These are phyloP conservation scores for Trachelus iudaicus DNA, from an alignment of 2,888 invertebrate species.

Conservation along the genomic window DNA sequence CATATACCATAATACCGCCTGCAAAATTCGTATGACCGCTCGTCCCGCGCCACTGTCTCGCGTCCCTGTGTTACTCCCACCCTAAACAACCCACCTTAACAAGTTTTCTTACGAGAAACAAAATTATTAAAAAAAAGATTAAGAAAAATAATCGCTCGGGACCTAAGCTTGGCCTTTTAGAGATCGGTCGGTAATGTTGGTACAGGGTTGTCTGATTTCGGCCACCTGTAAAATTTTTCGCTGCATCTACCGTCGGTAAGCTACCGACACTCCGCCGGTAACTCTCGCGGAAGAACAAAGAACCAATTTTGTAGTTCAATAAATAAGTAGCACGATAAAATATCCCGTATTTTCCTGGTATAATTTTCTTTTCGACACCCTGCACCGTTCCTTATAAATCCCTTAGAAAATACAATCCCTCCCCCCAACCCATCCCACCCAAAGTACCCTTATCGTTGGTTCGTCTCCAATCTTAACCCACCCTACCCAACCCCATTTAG, in stretches of 20 bases:
- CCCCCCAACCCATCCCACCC: neutral
- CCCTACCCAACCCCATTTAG: neutral
- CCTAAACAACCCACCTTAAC: neutral
- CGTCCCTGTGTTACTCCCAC: neutral
- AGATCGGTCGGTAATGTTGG: neutral
- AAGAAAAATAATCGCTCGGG: neutral
- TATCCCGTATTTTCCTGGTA: neutral
- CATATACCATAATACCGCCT: slow-evolving; percentile 30
- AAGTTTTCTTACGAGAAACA: neutral
- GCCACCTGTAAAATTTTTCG: neutral
- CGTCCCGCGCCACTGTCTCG: neutral
- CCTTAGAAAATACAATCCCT: neutral
- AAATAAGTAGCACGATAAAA: neutral
- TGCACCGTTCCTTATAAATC: neutral
- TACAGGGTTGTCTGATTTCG: neutral
- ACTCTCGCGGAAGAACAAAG: neutral
- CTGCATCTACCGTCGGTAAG: neutral
- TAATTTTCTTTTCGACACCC: neutral
- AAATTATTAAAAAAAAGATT: neutral
- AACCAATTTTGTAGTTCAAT: neutral
- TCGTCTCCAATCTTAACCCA: neutral
- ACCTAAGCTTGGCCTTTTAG: neutral
- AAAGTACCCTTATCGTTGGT: neutral
- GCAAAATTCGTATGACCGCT: slow-evolving; percentile 21
- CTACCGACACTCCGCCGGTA: neutral